phyloP scores from a whole-genome alignment of 2,888 invertebrate genomes.

The Rotaria socialis region DNA sequence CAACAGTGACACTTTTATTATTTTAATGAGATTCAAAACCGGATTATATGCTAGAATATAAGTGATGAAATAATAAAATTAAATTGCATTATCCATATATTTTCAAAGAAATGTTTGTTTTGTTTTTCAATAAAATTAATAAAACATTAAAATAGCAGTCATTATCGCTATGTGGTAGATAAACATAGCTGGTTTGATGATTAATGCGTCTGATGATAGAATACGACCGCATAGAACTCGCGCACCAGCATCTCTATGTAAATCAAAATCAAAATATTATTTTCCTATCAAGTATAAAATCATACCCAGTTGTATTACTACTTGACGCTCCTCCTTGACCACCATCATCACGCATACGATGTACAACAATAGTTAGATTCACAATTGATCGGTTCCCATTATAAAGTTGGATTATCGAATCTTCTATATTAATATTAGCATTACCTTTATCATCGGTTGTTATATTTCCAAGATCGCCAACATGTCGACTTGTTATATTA shows the following conservation, averaged over 20 bases:
- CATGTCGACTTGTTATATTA: neutral
- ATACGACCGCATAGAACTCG: neutral
- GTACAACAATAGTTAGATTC: neutral
- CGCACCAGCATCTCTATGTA: neutral
- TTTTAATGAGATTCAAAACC: too few species aligned
- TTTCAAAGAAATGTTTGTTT: too few species aligned
- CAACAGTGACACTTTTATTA: too few species aligned
- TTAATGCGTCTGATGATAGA: neutral
- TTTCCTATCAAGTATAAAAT: neutral
- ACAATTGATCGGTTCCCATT: neutral
- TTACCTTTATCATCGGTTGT: neutral
- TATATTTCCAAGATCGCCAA: constrained; percentile 26
- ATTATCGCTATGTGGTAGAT: neutral
- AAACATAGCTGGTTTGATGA: neutral
- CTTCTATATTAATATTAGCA: neutral
- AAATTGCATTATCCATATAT: too few species aligned
- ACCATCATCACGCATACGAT: neutral
- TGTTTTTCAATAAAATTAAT: neutral
- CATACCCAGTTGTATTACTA: neutral
- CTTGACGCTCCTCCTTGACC: neutral
- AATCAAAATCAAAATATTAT: neutral
- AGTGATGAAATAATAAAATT: too few species aligned
- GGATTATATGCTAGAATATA: too few species aligned
- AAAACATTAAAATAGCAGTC: neutral
- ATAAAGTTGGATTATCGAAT: neutral